Evolutionary conservation across 2,888 invertebrate genomes (phyloP), one percentile per base, ranked within the genome.

Genomic region (Oeneis ivallda): DNA sequence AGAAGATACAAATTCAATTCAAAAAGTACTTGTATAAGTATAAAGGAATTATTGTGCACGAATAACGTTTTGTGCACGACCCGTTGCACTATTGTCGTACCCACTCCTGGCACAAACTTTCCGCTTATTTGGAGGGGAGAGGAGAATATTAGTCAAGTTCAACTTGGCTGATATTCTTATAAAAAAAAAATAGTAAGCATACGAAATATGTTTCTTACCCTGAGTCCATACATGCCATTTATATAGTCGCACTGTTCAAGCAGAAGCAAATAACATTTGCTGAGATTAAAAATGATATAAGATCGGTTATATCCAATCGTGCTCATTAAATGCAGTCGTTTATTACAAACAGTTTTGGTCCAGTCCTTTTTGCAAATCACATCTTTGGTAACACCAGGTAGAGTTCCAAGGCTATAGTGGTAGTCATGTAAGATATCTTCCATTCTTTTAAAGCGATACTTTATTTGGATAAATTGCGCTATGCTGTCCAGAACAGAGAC

Each of bases 201-300:
- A 39, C 47, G 11, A 32, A 15, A 57, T 0, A 1, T 17, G 47
- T 4, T 26, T 26, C 70, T 68, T 65, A 74, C 71, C 58, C 72
- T 67, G 1, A 71, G 57, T 45, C 74, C 73, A 49, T 67, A 72
- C 59, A 68, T 69, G 9, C 32, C 58, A 57, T 75, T 74, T 19
- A 74, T 60, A 62, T 66, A 73, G 13, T 71, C 67, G 10, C 64
- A 67, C 58, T 75, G 74, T 19, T 71, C 67, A 10, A 66, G 62
- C 34, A 75, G 60, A 13, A 73, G 65, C 15, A 71, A 58, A 34
- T 73, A 74, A 13, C 69, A 73, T 62, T 64, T 71, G 43, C 50
- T 68, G 10, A 74, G 62, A 57, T 59, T 57, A 7, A 59, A 26
- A 2, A 74, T 64, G 2, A 68, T 63, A 47, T 62, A 50, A 0